These are phyloP conservation scores for Muschampia plurimacula DNA, from an alignment of 2,888 invertebrate species.

Conservation along the genomic window DNA sequence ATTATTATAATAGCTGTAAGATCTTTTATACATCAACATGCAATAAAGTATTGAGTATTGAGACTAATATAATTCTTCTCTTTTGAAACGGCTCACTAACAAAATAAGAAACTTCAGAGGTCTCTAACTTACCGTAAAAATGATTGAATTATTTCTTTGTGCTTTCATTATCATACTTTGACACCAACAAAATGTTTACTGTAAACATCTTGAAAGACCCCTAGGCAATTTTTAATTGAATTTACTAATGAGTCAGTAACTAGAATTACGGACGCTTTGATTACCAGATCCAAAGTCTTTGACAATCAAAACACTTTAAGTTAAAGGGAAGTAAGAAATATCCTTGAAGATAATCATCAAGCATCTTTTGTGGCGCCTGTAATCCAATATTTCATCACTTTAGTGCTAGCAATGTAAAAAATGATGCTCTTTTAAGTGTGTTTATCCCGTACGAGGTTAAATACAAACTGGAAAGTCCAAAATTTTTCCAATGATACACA, in stretches of 20 bases:
- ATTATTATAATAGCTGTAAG: too few species aligned
- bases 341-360: too few species aligned
- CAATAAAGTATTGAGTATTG: too few species aligned
- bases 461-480: too few species aligned
- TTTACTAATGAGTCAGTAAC: background rate
- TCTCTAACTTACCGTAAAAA: conserved; percentile 1
- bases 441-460: too few species aligned
- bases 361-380: too few species aligned
- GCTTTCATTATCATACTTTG: background rate
- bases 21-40: too few species aligned
- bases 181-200: conserved; percentile 1
- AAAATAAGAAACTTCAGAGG: background rate
- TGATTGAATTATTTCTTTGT: background rate
- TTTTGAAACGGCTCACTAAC: background rate
- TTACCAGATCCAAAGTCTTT: conserved; percentile 1
- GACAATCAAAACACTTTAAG: background rate
- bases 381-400: too few species aligned
- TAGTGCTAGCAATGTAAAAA: too few species aligned
- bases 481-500: too few species aligned
- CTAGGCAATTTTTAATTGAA: background rate
- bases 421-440: too few species aligned
- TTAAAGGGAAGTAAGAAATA: background rate
- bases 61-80: background rate
- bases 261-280: conserved; percentile 3
- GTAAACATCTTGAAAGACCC: background rate